Percentiles rank a stretch among this genome's conserved stretches.
phyloP scores from a whole-genome alignment of 2,888 invertebrate genomes.

The Phytoseiulus persimilis region DNA sequence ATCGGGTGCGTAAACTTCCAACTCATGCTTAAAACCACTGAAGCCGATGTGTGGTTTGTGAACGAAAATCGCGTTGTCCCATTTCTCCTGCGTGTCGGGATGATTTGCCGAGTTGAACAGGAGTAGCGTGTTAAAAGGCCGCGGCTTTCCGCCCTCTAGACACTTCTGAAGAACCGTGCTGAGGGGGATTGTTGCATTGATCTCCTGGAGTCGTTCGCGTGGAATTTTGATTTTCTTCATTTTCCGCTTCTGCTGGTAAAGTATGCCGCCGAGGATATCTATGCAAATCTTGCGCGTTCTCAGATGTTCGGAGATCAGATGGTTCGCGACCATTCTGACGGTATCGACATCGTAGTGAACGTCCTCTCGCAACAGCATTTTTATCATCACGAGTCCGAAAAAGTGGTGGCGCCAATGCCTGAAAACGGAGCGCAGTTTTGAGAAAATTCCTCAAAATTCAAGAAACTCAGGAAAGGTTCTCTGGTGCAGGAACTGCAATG shows the following conservation, averaged over 20 bases:
- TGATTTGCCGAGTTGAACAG: constrained; percentile 59
- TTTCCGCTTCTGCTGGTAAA: constrained; percentile 65
- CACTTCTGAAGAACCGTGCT: neutral
- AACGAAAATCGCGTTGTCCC: constrained; percentile 64
- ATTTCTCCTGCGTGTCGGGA: constrained; percentile 61
- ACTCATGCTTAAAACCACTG: constrained; percentile 55
- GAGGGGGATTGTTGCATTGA: constrained; percentile 12
- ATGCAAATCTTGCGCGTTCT: constrained; percentile 60
- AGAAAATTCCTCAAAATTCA: no score
- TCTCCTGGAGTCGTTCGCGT: constrained; percentile 52
- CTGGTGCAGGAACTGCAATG: neutral
- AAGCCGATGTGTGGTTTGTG: constrained; percentile 60
- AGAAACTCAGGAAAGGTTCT: no score
- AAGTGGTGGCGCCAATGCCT: constrained; percentile 75
- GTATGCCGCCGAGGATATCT: constrained; percentile 57
- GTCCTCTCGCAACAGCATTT: constrained; percentile 64
- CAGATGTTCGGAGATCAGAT: constrained; percentile 68
- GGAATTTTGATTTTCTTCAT: constrained; percentile 59
- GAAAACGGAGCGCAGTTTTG: neutral
- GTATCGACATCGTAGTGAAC: constrained; percentile 59
- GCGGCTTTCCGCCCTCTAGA: constrained; percentile 49
- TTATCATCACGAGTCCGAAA: constrained; percentile 65
- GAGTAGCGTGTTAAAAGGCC: constrained; percentile 67
- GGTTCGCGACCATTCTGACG: constrained; percentile 60
- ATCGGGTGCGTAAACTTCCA: constrained; percentile 62